phyloP scores from a whole-genome alignment of 2,113 vertebrate species.

The Dendrocopos noguchii region DNA sequence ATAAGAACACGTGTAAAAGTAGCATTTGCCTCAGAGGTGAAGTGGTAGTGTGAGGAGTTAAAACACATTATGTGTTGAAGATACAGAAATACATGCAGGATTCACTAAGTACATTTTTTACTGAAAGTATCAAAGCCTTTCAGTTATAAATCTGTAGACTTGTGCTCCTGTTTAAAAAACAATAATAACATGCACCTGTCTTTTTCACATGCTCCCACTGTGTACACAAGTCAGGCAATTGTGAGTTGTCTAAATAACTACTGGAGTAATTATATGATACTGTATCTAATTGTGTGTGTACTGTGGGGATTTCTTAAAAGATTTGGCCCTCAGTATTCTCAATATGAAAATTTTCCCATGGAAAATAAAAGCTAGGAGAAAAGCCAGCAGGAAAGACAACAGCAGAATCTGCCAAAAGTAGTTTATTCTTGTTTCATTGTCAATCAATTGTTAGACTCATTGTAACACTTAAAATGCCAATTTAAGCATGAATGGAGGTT shows the following conservation, averaged over 20 bases:
- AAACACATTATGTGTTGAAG: background rate
- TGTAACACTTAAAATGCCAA: conserved; percentile 5
- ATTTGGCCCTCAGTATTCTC: conserved; percentile 36
- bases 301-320: conserved; percentile 54
- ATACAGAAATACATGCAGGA: background rate
- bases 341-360: conserved; percentile 34
- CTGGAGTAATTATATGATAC: conserved; percentile 30
- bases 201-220: background rate
- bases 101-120: background rate
- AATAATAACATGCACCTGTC: background rate
- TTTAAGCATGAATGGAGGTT: conserved; percentile 39
- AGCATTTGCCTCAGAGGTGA: background rate
- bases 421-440: conserved; percentile 48
- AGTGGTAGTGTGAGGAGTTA: background rate
- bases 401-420: conserved; percentile 46
- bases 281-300: conserved; percentile 25
- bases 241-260: conserved; percentile 32
- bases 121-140: background rate
- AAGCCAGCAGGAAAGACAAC: conserved; percentile 35
- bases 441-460: conserved; percentile 43
- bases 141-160: background rate
- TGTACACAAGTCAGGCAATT: conserved; percentile 38
- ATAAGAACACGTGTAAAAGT: background rate
- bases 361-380: conserved; percentile 40
- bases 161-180: background rate